Base-by-base conservation (phyloP, 2,888 invertebrate species). In the Leucophenga maculata region DNA sequence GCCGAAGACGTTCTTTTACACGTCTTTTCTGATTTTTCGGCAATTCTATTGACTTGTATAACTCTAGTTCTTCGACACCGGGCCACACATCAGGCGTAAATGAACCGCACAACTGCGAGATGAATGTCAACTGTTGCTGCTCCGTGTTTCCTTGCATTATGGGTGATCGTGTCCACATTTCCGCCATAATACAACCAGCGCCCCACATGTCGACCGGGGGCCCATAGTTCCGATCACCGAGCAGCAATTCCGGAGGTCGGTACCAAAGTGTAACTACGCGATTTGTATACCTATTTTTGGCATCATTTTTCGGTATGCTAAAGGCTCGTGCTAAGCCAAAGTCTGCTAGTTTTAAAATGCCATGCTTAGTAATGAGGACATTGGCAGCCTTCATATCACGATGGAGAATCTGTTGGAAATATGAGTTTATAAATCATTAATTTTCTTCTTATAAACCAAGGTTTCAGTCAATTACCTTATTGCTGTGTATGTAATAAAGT, bases 321-420 rank as follows among this genome's bases (percentile, higher is more conserved):
- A 97, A 97, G 0, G 98, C 97, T 80, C 99, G 90, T 0, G 99
- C 98, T 70, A 99, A 90, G 68, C 99, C 99, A 89, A 99, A 99
- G 90, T 99, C 99, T 1, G 99, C 99, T 70, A 99, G 88, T 89
- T 99, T 99, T 0, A 99, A 88, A 3, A 96, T 93, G 0, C 98
- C 99, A 87, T 94, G 94, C 86, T 97, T 97, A 0, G 98, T 98
- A 70, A 99, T 97, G 14, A 99, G 90, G 39, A 99, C 97, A 90
- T 99, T 99, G 0, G 99, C 99, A 9, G 99, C 97, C 89, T 99
- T 99, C 98, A 99, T 98, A 84, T 99, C 99, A 79, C 98, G 91
- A 85, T 97, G 97, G 0, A 97, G 88, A 75, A 97, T 96, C 92
- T 92, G 8, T 6, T n/a, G n/a, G n/a, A n/a, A n/a, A n/a, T n/a